Conservation (phyloP, 2,113 vertebrate species). For the Phocoena sinus region DNA sequence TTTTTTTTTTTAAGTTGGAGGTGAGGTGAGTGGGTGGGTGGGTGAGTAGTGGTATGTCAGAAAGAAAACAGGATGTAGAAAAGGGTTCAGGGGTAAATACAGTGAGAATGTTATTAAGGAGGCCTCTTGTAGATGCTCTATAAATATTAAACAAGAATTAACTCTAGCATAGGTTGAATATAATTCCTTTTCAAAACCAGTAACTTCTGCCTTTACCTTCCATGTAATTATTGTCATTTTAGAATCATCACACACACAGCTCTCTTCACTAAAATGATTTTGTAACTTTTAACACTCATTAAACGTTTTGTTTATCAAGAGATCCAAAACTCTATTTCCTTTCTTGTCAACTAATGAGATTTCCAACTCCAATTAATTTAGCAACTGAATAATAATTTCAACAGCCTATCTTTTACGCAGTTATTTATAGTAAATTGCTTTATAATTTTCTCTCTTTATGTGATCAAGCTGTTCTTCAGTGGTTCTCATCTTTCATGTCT, state of each 20-base stretch:
- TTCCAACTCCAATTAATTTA: conserved; percentile 51
- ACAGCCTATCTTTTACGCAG: conserved; percentile 43
- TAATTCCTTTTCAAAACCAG: conserved; percentile 19
- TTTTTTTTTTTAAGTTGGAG: background rate
- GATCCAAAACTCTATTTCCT: conserved; percentile 55
- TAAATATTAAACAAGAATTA: conserved; percentile 34
- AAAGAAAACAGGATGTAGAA: conserved; percentile 16
- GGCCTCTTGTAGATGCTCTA: background rate
- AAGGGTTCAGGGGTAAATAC: background rate
- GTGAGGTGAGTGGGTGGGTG: background rate
- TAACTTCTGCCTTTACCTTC: conserved; percentile 11
- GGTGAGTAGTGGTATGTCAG: background rate
- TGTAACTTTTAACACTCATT: conserved; percentile 54
- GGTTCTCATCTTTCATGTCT: conserved; percentile 25
- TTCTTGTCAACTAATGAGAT: conserved; percentile 55
- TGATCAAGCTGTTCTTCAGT: conserved; percentile 25
- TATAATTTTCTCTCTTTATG: conserved; percentile 22
- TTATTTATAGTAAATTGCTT: conserved; percentile 33
- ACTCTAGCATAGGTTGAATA: background rate
- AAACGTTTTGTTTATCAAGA: conserved; percentile 51
- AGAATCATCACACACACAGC: background rate
- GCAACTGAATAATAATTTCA: conserved; percentile 34
- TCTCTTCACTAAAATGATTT: conserved; percentile 14
- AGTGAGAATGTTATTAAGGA: background rate
- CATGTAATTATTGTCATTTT: conserved; percentile 33